phyloP scores from a whole-genome alignment of 2,797 vertebrate genomes.

The Australoheros facetus region DNA sequence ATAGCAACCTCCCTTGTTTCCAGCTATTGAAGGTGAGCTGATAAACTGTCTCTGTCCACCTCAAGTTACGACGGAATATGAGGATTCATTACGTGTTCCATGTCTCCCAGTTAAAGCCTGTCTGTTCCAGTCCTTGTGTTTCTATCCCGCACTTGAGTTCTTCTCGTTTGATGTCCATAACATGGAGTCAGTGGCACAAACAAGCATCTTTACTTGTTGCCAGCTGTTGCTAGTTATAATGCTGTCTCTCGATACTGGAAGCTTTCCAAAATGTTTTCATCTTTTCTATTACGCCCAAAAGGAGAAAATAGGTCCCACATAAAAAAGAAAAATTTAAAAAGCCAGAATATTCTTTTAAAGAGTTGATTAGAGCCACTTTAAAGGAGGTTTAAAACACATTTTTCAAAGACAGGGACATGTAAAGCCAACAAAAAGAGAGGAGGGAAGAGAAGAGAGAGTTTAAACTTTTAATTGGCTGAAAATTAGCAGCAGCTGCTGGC shows the following conservation, averaged over 20 bases:
- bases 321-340: not conserved
- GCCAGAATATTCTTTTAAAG: not conserved
- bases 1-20: too few species aligned
- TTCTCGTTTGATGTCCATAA: too few species aligned
- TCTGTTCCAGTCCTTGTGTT: too few species aligned
- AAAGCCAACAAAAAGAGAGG: not conserved
- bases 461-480: conserved; percentile 21
- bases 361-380: not conserved
- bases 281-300: not conserved
- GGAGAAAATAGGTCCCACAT: not conserved
- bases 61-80: too few species aligned
- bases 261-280: not conserved
- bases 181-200: too few species aligned
- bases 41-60: too few species aligned
- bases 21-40: too few species aligned
- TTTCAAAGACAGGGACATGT: not conserved
- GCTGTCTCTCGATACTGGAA: too few species aligned
- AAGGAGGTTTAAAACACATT: not conserved
- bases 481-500: not conserved
- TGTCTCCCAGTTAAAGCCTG: too few species aligned
- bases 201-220: too few species aligned
- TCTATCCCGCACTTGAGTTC: too few species aligned
- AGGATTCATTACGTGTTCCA: too few species aligned
- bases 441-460: not conserved
- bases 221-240: not conserved